Conservation (phyloP, 92 coral and sea anemone genomes). For the Bergia puertoricense region DNA sequence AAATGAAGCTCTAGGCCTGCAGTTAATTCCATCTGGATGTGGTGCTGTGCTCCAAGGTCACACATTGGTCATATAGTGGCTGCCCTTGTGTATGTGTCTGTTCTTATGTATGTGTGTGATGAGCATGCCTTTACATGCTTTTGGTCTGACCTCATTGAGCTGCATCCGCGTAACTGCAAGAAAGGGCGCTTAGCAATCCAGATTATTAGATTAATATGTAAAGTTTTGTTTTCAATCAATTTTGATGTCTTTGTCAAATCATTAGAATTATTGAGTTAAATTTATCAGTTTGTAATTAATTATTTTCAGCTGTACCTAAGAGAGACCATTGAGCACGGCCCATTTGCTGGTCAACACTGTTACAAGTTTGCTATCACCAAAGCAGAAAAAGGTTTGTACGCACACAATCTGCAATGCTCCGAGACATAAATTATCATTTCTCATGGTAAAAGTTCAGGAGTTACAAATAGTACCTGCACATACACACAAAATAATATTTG, state of each 20-base stretch:
- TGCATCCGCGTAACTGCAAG: too few species aligned
- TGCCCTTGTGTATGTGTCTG: too few species aligned
- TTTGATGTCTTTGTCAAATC: background rate
- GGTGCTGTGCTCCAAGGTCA: too few species aligned
- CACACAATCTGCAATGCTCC: background rate
- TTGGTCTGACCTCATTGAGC: too few species aligned
- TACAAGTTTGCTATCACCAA: constrained; percentile 97
- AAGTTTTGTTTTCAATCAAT: background rate
- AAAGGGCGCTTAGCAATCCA: too few species aligned
- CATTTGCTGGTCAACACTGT: constrained; percentile 90
- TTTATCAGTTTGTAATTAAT: background rate
- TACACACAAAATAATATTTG: too few species aligned
- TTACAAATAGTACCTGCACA: background rate
- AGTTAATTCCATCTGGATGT: too few species aligned
- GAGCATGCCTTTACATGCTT: too few species aligned
- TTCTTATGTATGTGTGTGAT: too few species aligned
- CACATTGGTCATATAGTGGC: too few species aligned
- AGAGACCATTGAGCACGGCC: constrained; percentile 97
- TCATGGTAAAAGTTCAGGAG: background rate
- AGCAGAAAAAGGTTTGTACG: constrained; percentile 87
- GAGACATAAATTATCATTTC: background rate
- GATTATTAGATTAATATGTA: too few species aligned
- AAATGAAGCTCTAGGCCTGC: too few species aligned
- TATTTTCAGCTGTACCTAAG: constrained; percentile 77
- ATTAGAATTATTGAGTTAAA: background rate